Evolutionary conservation across 1,140 invertebrate genomes (phyloP), one percentile per base, ranked within the genome.

Genomic region (Schlechtendalia chinensis): DNA sequence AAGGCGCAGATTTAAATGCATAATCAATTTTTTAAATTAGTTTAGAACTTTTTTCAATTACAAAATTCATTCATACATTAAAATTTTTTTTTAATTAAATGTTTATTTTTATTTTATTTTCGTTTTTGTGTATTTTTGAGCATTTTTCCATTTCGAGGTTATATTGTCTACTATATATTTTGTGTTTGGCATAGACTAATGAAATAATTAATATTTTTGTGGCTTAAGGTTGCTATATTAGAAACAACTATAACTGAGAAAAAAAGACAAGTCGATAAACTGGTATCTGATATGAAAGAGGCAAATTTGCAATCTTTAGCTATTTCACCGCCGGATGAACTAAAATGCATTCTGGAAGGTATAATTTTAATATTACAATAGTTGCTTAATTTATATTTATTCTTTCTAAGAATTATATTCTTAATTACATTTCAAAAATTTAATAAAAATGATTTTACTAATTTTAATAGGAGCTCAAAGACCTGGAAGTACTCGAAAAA

Each of bases 231-330:
- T 4, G 88, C 91, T 27, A 89, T 90, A 81, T 86, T 95, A 82
- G 93, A 95, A 86, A 88, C 89, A 61, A 91, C 92, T 0, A 95
- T 95, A 84, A 90, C 91, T 80, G 93, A 95, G 80, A 95, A 95
- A 85, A 94, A 95, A 85, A 88, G 91, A 63, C 92, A 95, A 87
- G 91, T 96, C 27, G 94, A 95, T 83, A 89, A 91, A 82, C 86
- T 96, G 80, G 93, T 96, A 10, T 89, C 92, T 45, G 93, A 96
- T 84, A 95, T 96, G 91, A 95, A 96, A 86, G 93, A 96, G 85
- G 94, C 94, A 1, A 97, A 97, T 87, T 86, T 96, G 47, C 92
- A 94, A 86, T 94, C 93, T 85, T 87, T 96, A 54, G 91, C 91
- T n/a, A 92, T 93, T 81, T 92, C 93, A 61, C 88, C 87, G 24